A percentile compares a stretch with the other conserved stretches of the same genome.
These are phyloP conservation scores for Datnioides undecimradiatus DNA, from an alignment of 2,113 vertebrate genomes.

Conservation along the genomic window DNA sequence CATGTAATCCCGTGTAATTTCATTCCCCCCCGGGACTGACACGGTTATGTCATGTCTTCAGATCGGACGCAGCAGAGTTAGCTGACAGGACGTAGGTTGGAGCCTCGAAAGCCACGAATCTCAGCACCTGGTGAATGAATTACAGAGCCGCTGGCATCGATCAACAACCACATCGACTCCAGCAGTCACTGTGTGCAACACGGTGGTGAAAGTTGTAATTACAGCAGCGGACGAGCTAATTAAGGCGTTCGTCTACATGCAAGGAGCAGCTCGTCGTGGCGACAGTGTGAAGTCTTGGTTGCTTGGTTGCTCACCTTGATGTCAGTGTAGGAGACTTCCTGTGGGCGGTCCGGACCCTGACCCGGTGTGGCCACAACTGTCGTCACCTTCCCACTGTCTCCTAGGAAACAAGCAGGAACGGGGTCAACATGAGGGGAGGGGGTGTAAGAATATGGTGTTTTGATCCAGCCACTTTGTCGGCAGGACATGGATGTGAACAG, in stretches of 20 bases:
- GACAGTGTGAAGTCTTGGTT: not conserved
- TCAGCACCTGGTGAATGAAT: not conserved
- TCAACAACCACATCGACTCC: not conserved
- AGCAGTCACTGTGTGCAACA: not conserved
- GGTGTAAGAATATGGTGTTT: not conserved
- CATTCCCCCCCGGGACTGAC: not conserved
- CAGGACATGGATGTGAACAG: not conserved
- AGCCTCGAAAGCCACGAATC: not conserved
- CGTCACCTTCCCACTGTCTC: constrained; percentile 93
- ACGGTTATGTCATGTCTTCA: constrained; percentile 32
- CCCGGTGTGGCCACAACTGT: constrained; percentile 93
- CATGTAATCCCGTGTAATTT: not conserved
- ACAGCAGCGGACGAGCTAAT: not conserved
- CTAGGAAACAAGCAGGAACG: constrained; percentile 69
- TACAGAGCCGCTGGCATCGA: constrained; percentile 1
- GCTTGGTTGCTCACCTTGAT: constrained; percentile 86
- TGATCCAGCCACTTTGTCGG: not conserved
- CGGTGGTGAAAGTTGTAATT: not conserved
- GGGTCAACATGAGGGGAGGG: not conserved
- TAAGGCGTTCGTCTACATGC: not conserved
- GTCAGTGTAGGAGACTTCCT: constrained; percentile 94
- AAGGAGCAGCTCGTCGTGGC: not conserved
- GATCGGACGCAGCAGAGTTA: not conserved
- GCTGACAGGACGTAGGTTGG: not conserved
- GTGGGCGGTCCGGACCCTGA: constrained; percentile 92